Conservation (phyloP, 2,888 invertebrate species). For the Lasiommata megera region DNA sequence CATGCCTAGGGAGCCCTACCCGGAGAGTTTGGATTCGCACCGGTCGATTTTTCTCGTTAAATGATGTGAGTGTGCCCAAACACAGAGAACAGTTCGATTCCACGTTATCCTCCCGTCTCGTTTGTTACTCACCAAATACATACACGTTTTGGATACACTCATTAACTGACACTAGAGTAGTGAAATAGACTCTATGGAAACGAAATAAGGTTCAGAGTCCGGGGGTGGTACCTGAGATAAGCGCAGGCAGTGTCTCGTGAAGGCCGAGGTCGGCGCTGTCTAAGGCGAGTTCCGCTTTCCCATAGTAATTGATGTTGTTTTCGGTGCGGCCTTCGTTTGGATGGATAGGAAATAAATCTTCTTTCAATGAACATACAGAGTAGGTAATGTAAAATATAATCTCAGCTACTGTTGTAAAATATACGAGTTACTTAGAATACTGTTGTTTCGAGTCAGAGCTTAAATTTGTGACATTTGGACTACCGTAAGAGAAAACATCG, state of each 20-base stretch:
- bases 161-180: neutral
- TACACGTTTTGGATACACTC: slow-evolving; percentile 15
- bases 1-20: neutral
- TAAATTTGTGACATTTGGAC: too few species aligned
- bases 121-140: slow-evolving; percentile 27
- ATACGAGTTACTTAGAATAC: too few species aligned
- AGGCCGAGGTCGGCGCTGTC: slow-evolving; percentile 28
- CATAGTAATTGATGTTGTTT: slow-evolving; percentile 9
- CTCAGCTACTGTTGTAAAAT: too few species aligned
- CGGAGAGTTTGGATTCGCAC: neutral
- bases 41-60: neutral
- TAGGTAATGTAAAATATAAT: too few species aligned
- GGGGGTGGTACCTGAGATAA: neutral
- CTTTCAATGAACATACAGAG: neutral
- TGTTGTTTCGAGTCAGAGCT: too few species aligned
- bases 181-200: neutral
- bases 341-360: slow-evolving; percentile 1
- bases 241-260: slow-evolving; percentile 26
- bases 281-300: slow-evolving; percentile 29
- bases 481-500: too few species aligned
- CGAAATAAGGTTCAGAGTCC: neutral
- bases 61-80: slow-evolving; percentile 11
- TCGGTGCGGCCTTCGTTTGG: slow-evolving; percentile 5
- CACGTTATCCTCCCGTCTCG: slow-evolving; percentile 21
- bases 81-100: slow-evolving; percentile 21